Conservation (phyloP, 2,888 invertebrate species). For the Phrixothrix hirtus region DNA sequence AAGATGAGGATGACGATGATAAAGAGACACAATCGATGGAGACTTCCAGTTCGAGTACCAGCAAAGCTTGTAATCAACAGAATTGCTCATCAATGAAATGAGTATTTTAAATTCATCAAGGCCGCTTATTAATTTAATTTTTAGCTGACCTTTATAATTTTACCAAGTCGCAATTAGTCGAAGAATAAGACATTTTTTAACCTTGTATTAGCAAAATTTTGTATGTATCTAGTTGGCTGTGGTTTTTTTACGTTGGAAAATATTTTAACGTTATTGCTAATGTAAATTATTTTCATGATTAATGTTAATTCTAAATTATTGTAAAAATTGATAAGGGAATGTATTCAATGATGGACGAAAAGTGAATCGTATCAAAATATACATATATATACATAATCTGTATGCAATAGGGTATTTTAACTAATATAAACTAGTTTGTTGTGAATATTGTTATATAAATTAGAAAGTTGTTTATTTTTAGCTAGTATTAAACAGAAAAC, state of each 20-base stretch:
- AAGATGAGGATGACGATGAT: slow-evolving; percentile 74
- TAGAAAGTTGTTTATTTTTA: neutral
- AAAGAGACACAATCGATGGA: slow-evolving; percentile 26
- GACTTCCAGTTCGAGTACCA: neutral
- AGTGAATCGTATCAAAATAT: neutral
- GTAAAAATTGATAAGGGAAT: neutral
- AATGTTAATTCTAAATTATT: neutral
- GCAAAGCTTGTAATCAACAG: neutral
- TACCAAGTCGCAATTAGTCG: too few relatives aligned
- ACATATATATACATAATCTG: neutral
- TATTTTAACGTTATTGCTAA: neutral
- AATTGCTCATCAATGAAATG: too few relatives aligned
- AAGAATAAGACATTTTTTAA: too few relatives aligned
- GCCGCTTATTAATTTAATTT: neutral
- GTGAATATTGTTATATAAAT: neutral
- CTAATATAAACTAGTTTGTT: too few relatives aligned
- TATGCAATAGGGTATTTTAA: neutral
- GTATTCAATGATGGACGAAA: neutral
- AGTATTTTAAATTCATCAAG: neutral
- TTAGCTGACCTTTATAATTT: too few relatives aligned
- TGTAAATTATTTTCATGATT: neutral
- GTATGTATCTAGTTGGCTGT: neutral
- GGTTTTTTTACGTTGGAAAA: neutral
- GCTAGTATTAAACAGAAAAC: neutral
- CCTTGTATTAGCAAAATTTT: too few relatives aligned